phyloP scores from a whole-genome alignment of 2,888 invertebrate genomes.

The Rhimphoctona megacephalus region DNA sequence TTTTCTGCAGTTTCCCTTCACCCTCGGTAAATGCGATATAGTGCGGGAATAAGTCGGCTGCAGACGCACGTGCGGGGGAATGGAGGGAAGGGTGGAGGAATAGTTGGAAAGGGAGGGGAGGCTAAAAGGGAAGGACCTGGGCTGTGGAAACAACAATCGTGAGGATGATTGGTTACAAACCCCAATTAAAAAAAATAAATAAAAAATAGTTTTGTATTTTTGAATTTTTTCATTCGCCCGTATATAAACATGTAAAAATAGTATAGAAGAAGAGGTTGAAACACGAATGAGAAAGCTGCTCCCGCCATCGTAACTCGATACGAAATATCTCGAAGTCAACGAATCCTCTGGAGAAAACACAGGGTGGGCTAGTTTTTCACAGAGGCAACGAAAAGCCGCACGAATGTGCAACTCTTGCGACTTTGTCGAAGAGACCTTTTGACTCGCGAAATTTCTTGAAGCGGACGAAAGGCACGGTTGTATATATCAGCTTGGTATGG shows the following conservation, averaged over 20 bases:
- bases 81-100: too few relatives aligned
- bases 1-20: too few relatives aligned
- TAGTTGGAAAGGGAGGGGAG: too few relatives aligned
- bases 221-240: constrained; percentile 52
- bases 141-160: too few relatives aligned
- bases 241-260: neutral
- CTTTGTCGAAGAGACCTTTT: constrained; percentile 47
- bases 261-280: constrained; percentile 22
- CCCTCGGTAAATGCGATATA: too few relatives aligned
- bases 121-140: too few relatives aligned
- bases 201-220: constrained; percentile 59
- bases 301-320: constrained; percentile 79
- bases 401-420: constrained; percentile 72
- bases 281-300: constrained; percentile 65
- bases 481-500: constrained; percentile 20
- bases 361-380: constrained; percentile 61
- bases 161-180: too few relatives aligned
- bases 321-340: constrained; percentile 74
- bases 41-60: too few relatives aligned
- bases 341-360: constrained; percentile 74
- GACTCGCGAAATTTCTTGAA: constrained; percentile 45
- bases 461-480: constrained; percentile 3
- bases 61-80: too few relatives aligned
- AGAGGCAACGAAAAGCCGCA: constrained; percentile 73
- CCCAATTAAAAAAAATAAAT: too few relatives aligned